Conservation (phyloP, 1,140 invertebrate species). For the Drosophila biarmipes region DNA sequence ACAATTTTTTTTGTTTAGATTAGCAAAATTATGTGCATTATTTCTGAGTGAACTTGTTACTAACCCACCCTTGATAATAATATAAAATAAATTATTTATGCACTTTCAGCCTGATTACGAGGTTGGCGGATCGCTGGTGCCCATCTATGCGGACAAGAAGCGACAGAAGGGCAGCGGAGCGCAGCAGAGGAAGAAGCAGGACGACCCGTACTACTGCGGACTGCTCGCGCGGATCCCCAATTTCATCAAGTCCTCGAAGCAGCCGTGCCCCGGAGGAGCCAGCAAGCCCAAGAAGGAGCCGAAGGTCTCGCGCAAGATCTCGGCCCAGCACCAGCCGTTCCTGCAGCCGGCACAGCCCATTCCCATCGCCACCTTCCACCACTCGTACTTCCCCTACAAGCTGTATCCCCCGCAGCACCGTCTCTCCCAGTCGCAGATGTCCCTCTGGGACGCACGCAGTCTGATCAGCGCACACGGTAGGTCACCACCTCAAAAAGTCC, state of each 20-base stretch:
- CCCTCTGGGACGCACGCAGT: slow-evolving; percentile 83
- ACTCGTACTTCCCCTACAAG: slow-evolving; percentile 81
- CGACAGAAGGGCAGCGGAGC: slow-evolving; percentile 56
- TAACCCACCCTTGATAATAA: background rate
- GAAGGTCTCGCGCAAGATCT: slow-evolving; percentile 82
- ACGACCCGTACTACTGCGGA: slow-evolving; percentile 94
- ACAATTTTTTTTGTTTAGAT: too few relatives aligned
- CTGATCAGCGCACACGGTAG: slow-evolving; percentile 83
- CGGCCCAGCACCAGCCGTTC: slow-evolving; percentile 53
- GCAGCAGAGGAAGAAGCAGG: slow-evolving; percentile 85
- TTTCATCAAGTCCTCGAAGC: slow-evolving; percentile 87
- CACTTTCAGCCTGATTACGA: slow-evolving; percentile 76
- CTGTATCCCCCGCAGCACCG: slow-evolving; percentile 76
- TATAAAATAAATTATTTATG: background rate
- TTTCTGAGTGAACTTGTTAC: too few relatives aligned
- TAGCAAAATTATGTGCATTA: too few relatives aligned
- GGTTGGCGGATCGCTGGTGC: slow-evolving; percentile 42
- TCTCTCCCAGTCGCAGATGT: slow-evolving; percentile 81
- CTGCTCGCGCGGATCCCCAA: slow-evolving; percentile 92
- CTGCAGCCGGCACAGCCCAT: slow-evolving; percentile 67
- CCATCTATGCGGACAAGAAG: slow-evolving; percentile 72
- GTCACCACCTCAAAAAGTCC: background rate
- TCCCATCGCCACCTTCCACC: slow-evolving; percentile 79
- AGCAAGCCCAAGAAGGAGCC: slow-evolving; percentile 75
- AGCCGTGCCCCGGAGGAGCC: slow-evolving; percentile 42